phyloP scores from a whole-genome alignment of 1,140 invertebrate genomes.

The Drosophila gunungcola region DNA sequence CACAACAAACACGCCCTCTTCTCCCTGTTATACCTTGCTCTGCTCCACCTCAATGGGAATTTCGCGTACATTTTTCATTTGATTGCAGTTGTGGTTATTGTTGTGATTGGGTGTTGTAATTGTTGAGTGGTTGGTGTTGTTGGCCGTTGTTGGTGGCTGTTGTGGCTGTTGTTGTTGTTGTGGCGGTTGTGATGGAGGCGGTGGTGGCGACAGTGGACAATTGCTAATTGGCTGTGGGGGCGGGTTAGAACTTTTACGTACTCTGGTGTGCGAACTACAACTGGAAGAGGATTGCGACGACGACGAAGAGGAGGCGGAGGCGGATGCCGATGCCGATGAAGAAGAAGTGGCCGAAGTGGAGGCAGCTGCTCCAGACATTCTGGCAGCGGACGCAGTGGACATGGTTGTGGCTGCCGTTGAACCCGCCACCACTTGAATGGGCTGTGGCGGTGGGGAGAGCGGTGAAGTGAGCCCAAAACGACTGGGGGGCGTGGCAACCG shows the following conservation, averaged over 20 bases:
- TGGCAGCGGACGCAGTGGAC: conserved; percentile 65
- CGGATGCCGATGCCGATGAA: conserved; percentile 55
- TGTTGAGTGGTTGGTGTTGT: conserved; percentile 42
- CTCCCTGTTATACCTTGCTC: conserved; percentile 70
- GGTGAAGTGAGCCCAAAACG: conserved; percentile 47
- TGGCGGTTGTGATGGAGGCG: conserved; percentile 30
- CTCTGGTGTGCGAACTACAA: conserved; percentile 72
- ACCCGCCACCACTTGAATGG: conserved; percentile 70
- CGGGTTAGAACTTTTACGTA: conserved; percentile 83
- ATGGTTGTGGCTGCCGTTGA: conserved; percentile 34
- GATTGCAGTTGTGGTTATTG: conserved; percentile 46
- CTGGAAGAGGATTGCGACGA: conserved; percentile 57
- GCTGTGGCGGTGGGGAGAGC: conserved; percentile 77
- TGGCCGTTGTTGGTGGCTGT: conserved; percentile 24
- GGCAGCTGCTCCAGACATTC: conserved; percentile 49
- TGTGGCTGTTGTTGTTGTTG: conserved; percentile 27
- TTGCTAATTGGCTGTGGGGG: conserved; percentile 69
- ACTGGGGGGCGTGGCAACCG: conserved; percentile 63
- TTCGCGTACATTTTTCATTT: conserved; percentile 76
- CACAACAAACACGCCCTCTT: neutral
- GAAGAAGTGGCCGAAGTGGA: conserved; percentile 44
- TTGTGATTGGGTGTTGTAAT: conserved; percentile 52
- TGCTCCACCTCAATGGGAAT: conserved; percentile 84
- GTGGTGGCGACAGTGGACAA: conserved; percentile 54
- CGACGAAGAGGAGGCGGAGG: conserved; percentile 62